Evolutionary conservation across 92 coral and sea anemone genomes (phyloP).

Genomic region (Phenganax subtilis): DNA sequence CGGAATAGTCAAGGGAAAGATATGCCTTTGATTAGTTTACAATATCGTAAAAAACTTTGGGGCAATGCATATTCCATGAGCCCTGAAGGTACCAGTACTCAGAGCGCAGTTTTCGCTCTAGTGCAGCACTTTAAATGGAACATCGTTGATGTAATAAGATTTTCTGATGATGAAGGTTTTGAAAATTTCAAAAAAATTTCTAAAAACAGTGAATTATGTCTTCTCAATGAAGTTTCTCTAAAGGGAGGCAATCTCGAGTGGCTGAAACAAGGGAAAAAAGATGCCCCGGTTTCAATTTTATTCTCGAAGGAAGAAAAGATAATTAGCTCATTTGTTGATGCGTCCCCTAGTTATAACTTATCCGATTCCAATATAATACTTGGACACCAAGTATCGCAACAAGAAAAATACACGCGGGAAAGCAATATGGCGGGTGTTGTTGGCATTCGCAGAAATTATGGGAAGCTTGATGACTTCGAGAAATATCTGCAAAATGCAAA

Average conservation of each 20-base stretch:
- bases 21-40: conserved; percentile 19
- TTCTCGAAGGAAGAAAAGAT: background rate
- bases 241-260: background rate
- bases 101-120: conserved; percentile 58
- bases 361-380: conserved; percentile 11
- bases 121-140: conserved; percentile 74
- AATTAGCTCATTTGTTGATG: background rate
- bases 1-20: background rate
- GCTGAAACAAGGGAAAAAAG: background rate
- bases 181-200: conserved; percentile 6
- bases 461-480: conserved; percentile 25
- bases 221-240: conserved; percentile 14
- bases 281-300: conserved; percentile 13
- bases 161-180: conserved; percentile 45
- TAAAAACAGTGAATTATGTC: conserved; percentile 13
- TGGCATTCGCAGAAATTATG: conserved; percentile 31
- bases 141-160: conserved; percentile 59
- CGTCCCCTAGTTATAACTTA: background rate
- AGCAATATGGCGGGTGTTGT: conserved; percentile 17
- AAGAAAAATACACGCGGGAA: background rate
- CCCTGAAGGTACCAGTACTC: background rate
- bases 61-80: conserved; percentile 14
- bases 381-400: conserved; percentile 1
- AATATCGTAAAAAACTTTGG: background rate
- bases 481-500: background rate